Evolutionary conservation across 37 sponge, comb jelly and placozoan genomes (phyloP).

Genomic region (Chondrilla cf. caribensis): DNA sequence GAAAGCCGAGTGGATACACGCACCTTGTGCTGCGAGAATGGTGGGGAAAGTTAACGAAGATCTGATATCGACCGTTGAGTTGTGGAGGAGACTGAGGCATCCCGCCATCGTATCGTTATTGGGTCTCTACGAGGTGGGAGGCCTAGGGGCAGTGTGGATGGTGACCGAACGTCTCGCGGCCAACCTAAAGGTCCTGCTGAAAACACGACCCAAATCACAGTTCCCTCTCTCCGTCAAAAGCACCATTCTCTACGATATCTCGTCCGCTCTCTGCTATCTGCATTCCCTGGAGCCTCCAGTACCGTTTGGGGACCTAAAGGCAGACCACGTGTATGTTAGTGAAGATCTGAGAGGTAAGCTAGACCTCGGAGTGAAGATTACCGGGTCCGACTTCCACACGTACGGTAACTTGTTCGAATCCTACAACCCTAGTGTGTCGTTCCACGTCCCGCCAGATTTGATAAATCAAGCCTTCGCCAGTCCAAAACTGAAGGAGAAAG

Average conservation of each 20-base stretch:
- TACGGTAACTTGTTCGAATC: background rate
- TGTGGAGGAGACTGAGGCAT: background rate
- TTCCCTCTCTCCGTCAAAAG: background rate
- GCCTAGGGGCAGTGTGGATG: background rate
- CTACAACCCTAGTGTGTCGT: too few relatives aligned
- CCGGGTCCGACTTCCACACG: background rate
- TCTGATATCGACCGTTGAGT: too few relatives aligned
- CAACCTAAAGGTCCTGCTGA: background rate
- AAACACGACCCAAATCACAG: too few relatives aligned
- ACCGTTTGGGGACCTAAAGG: background rate
- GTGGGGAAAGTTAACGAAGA: background rate
- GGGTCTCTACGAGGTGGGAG: background rate
- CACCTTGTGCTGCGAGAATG: background rate
- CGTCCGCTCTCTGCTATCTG: background rate
- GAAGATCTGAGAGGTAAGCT: background rate
- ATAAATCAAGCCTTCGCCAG: too few relatives aligned
- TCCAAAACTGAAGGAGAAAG: too few relatives aligned
- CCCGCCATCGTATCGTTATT: background rate
- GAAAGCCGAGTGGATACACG: background rate
- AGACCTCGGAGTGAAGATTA: background rate
- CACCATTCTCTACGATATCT: background rate
- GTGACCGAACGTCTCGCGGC: background rate
- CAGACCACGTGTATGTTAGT: background rate
- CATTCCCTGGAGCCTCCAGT: background rate
- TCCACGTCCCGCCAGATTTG: background rate